A percentile compares a stretch with the other conserved stretches of the same genome.
These are phyloP conservation scores for Imbricaverruca yamaguchii DNA, from an alignment of 2,888 invertebrate species.

Conservation along the genomic window DNA sequence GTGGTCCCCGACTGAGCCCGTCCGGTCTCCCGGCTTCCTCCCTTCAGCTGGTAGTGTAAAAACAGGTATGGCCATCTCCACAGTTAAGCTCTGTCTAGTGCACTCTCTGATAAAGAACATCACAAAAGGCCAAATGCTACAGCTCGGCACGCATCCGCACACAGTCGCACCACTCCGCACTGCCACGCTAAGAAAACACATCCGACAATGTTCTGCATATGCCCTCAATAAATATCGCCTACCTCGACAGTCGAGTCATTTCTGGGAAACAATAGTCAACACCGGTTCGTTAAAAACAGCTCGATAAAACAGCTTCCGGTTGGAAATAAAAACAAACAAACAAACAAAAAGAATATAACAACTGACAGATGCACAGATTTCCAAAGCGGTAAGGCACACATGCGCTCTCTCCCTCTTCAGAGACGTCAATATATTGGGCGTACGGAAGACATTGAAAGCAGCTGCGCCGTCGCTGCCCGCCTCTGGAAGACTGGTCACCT, in stretches of 20 bases:
- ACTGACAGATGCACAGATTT: not conserved
- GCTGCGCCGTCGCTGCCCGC: not conserved
- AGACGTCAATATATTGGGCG: not conserved
- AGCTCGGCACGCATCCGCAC: not conserved
- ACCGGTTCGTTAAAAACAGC: not conserved
- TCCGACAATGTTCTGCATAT: not conserved
- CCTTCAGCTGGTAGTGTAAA: not conserved
- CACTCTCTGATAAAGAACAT: not conserved
- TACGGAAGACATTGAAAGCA: not conserved
- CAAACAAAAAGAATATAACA: not conserved
- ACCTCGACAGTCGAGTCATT: not conserved
- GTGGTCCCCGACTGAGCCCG: too few relatives aligned
- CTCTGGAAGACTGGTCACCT: not conserved
- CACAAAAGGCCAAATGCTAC: not conserved
- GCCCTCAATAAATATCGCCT: conserved; percentile 16
- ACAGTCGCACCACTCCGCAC: not conserved
- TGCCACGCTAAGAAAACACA: too few relatives aligned
- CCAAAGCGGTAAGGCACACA: not conserved
- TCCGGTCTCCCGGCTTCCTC: too few relatives aligned
- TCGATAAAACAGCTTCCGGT: not conserved
- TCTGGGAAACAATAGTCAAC: not conserved
- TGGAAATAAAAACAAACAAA: not conserved
- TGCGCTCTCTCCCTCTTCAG: not conserved
- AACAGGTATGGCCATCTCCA: not conserved
- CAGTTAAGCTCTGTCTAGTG: not conserved